These are phyloP conservation scores for Panagrolaimus sp. DNA, from an alignment of 1,140 invertebrate species.

Conservation along the genomic window DNA sequence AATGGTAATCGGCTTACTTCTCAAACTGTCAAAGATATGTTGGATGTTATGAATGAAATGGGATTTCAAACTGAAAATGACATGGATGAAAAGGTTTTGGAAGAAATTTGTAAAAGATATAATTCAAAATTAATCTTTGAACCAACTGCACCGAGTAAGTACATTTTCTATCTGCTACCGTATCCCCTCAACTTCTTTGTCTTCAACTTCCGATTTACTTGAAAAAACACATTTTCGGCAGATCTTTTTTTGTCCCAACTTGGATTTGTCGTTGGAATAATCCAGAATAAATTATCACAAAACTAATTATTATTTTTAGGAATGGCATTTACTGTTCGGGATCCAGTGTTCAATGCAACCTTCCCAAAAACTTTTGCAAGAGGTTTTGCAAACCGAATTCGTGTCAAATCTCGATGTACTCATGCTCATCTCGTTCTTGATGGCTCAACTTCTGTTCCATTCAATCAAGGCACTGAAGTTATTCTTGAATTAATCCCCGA, in stretches of 20 bases:
- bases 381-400: conserved; percentile 64
- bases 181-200: no score
- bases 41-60: conserved; percentile 63
- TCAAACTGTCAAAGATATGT: conserved; percentile 72
- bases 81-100: conserved; percentile 78
- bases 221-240: no score
- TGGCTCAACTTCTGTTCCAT: conserved; percentile 83
- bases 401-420: conserved; percentile 80
- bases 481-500: conserved; percentile 75
- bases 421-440: conserved; percentile 93
- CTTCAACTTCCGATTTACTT: not conserved
- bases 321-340: conserved; percentile 83
- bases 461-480: conserved; percentile 86
- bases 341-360: conserved; percentile 70
- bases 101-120: conserved; percentile 62
- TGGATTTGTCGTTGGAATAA: no score
- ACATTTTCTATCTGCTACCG: no score
- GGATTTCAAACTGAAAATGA: conserved; percentile 56
- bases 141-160: conserved; percentile 47
- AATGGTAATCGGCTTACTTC: conserved; percentile 84
- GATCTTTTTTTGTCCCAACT: no score
- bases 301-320: conserved; percentile 49
- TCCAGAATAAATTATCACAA: not conserved
- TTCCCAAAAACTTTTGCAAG: conserved; percentile 58
- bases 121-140: conserved; percentile 54